These are phyloP conservation scores for Xylota segnis DNA, from an alignment of 2,888 invertebrate genomes.

Conservation along the genomic window DNA sequence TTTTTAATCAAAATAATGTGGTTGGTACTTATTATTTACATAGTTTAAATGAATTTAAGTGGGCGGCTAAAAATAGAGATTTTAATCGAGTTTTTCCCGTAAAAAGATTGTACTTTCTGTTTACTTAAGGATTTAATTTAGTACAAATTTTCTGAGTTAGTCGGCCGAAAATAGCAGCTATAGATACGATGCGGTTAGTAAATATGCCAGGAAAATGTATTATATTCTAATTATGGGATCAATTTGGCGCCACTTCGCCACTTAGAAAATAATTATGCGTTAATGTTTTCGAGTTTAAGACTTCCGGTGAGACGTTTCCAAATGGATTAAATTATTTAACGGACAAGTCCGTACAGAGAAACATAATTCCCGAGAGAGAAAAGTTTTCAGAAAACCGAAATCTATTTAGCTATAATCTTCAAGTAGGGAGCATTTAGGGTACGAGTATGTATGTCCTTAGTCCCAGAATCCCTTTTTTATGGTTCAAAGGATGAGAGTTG, in stretches of 20 bases:
- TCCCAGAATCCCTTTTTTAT: too few species aligned
- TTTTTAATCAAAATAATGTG: conserved; percentile 49
- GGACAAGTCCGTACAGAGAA: too few species aligned
- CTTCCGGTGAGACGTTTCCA: too few species aligned
- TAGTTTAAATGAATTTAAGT: conserved; percentile 60
- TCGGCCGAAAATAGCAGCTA: conserved; percentile 24
- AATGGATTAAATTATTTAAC: neutral
- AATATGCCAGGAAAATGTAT: neutral
- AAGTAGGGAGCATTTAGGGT: too few species aligned
- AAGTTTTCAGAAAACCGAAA: too few species aligned
- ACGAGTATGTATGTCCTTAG: too few species aligned
- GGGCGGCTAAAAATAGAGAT: conserved; percentile 58
- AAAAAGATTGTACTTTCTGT: conserved; percentile 57
- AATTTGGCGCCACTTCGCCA: neutral
- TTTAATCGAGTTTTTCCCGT: conserved; percentile 60
- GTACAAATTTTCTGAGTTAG: conserved; percentile 24
- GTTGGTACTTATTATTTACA: conserved; percentile 57
- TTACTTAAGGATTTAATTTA: conserved; percentile 41
- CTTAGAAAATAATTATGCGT: too few species aligned
- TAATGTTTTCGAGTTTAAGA: too few species aligned
- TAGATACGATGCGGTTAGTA: neutral
- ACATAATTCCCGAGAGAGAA: too few species aligned
- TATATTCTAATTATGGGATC: neutral
- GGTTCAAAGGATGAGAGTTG: too few species aligned
- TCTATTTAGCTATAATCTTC: too few species aligned